phyloP scores from a whole-genome alignment of 2,888 invertebrate species.

The Uropetala carovei region DNA sequence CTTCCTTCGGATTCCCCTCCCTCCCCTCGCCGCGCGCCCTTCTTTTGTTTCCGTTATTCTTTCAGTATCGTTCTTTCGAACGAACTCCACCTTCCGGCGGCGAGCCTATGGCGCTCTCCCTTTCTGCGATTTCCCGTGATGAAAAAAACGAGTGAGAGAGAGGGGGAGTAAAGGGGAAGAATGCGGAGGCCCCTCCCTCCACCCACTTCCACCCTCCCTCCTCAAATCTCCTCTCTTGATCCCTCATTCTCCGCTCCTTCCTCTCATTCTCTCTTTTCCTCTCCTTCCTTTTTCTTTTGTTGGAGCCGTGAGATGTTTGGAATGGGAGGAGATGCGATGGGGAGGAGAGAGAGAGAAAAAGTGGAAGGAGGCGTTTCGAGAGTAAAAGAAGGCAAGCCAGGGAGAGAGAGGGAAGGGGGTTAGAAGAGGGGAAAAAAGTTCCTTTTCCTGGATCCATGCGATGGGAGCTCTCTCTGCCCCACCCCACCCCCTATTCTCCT shows the following conservation, averaged over 20 bases:
- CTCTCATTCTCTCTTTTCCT: neutral
- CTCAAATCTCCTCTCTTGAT: conserved; percentile 42
- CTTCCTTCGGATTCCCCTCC: neutral
- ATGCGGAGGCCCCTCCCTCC: neutral
- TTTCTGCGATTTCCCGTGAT: conserved; percentile 45
- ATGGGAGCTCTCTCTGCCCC: conserved; percentile 5
- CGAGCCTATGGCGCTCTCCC: conserved; percentile 54
- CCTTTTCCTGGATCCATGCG: conserved; percentile 56
- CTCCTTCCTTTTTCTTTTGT: conserved; percentile 57
- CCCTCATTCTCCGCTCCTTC: neutral
- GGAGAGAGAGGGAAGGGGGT: neutral
- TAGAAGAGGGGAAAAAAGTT: conserved; percentile 23
- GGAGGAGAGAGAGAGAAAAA: neutral
- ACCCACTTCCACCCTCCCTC: neutral
- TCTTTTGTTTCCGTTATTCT: conserved; percentile 60
- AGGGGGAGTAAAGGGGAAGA: conserved; percentile 16
- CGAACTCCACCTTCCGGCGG: conserved; percentile 58
- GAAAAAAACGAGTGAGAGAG: conserved; percentile 37
- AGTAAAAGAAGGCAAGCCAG: conserved; percentile 6
- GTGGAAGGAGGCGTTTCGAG: conserved; percentile 34
- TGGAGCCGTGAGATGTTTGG: conserved; percentile 13
- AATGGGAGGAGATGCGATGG: neutral
- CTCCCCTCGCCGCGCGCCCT: conserved; percentile 32
- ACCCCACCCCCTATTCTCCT: conserved; percentile 17
- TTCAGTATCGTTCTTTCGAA: conserved; percentile 58